A percentile compares a stretch with the other conserved stretches of the same genome.
These are phyloP conservation scores for Meliscaeva auricollis DNA, from an alignment of 2,888 invertebrate species.

Conservation along the genomic window DNA sequence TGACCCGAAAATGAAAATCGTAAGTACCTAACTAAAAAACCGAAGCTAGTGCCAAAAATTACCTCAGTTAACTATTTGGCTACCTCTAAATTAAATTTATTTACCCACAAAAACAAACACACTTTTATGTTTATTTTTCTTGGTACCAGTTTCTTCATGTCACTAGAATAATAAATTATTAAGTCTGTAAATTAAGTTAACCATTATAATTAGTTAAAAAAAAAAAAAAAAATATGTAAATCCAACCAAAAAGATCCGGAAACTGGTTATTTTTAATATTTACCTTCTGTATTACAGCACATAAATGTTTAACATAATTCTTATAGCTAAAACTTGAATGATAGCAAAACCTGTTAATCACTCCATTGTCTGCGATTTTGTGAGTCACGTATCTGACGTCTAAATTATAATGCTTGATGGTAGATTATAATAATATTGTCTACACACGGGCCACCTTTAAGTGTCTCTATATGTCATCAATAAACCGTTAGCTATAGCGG, in stretches of 20 bases:
- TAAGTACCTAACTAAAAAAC: too few relatives aligned
- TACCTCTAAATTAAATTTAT: too few relatives aligned
- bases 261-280: neutral
- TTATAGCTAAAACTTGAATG: neutral
- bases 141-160: neutral
- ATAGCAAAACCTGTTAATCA: neutral
- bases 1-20: too few relatives aligned
- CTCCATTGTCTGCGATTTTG: neutral
- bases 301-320: neutral
- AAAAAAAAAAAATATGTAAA: neutral
- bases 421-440: neutral
- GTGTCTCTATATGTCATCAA: neutral
- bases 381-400: neutral
- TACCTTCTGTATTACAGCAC: too few relatives aligned
- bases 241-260: neutral
- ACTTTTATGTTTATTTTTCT: neutral
- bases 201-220: too few relatives aligned
- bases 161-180: neutral
- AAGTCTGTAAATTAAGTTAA: neutral
- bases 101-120: too few relatives aligned
- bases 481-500: conserved; percentile 17
- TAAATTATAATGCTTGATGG: neutral
- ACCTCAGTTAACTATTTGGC: too few relatives aligned
- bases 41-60: too few relatives aligned
- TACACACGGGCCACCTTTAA: neutral